Base-by-base conservation (phyloP, 2,113 vertebrate species). In the Toxostoma redivivum region DNA sequence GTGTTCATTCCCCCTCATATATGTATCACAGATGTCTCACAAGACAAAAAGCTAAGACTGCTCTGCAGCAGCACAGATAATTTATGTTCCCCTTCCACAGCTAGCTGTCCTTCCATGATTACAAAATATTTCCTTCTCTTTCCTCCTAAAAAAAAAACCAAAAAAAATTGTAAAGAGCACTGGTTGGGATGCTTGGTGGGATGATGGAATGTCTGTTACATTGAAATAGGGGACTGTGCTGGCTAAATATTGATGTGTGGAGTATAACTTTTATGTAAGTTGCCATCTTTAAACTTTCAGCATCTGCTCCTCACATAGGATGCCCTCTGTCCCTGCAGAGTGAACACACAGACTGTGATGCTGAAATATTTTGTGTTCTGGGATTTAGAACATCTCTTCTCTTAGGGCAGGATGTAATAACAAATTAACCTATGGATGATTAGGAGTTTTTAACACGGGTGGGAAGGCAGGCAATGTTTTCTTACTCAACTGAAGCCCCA, bases 11-110 rank as follows among this genome's bases (percentile, higher is more conserved):
- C 65, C 6, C 3, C 21, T 62, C 64, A 67, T 84, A 27, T 85
- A 89, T 76, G 80, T 30, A 78, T 24, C 69, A 95, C 90, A 95
- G 83, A 93, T 85, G 90, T 85, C 56, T 89, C 53, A 60, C 27
- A 77, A 78, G 64, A 86, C 73, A 92, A 89, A 71, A 81, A 82
- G 7, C 42, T 89, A n/a, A 71, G 48, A 51, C 18, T 83, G 35
- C n/a, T 96, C 57, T 71, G 60, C 47, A 83, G 56, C 57, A 70
- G 35, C 1, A 1, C 22, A 54, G 62, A 80, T 54, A 90, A 89
- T 88, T 94, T 95, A 85, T 69, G 37, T 64, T 87, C 21, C 24
- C 2, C 38, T 67, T 77, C 48, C 65, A 60, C n/a, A 74, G 35
- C 40, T 84, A 83, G 65, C 25, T 50, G 56, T 78, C 23, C 27